Evolutionary conservation across 2,113 vertebrate genomes (phyloP).

Genomic region (Psophia crepitans): DNA sequence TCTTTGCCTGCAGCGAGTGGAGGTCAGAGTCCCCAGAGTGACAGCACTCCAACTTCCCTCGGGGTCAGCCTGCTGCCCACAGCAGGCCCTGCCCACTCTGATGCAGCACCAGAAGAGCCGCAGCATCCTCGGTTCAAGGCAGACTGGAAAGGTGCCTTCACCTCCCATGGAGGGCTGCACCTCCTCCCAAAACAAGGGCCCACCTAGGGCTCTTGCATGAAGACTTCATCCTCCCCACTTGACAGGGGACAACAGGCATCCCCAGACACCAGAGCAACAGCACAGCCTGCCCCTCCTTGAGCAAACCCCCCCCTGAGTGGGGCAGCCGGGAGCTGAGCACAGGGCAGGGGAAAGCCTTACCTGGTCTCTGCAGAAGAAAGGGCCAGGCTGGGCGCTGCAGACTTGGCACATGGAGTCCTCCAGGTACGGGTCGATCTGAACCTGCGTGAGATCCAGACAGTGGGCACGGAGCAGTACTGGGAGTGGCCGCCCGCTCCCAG

Average conservation of each 20-base stretch:
- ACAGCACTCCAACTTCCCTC: fast-evolving
- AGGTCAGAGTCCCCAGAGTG: background rate
- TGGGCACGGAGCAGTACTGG: background rate
- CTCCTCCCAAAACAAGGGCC: background rate
- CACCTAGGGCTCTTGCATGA: no score
- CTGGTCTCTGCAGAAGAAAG: slow-evolving; percentile 98
- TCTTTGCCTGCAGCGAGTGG: fast-evolving
- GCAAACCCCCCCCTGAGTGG: fast-evolving
- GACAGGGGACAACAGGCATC: background rate
- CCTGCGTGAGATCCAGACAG: slow-evolving; percentile 64
- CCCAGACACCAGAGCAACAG: background rate
- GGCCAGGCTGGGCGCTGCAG: slow-evolving; percentile 90
- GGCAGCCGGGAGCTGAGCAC: fast-evolving
- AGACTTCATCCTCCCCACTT: fast-evolving
- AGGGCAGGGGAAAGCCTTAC: slow-evolving; percentile 55
- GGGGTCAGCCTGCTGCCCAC: fast-evolving
- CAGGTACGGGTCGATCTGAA: slow-evolving; percentile 97
- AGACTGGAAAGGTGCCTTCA: background rate
- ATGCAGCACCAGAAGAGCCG: background rate
- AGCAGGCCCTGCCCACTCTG: fast-evolving
- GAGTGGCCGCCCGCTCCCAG: fast-evolving
- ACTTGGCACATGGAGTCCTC: slow-evolving; percentile 97
- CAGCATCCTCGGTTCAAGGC: fast-evolving
- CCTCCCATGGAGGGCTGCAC: fast-evolving
- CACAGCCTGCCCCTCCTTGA: fast-evolving